Percentiles rank a stretch among this genome's conserved stretches.
Conservation (phyloP, 2,888 invertebrate genomes). For the Lasioglossum lativentre region DNA sequence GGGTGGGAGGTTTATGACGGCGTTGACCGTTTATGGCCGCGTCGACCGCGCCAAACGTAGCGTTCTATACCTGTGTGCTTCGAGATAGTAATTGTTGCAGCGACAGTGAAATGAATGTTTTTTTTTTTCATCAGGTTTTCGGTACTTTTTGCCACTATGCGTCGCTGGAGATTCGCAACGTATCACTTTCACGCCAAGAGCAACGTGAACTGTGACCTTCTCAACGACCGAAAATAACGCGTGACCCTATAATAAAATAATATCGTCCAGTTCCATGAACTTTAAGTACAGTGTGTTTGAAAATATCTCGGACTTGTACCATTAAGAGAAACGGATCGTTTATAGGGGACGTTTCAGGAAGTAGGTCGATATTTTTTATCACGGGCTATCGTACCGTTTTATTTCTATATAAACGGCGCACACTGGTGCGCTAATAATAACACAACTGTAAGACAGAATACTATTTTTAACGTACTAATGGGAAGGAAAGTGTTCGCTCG, state of each 20-base stretch:
- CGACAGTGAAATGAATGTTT: no score
- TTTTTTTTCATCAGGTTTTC: background rate
- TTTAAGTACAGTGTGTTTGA: background rate
- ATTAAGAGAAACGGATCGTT: slow-evolving; percentile 5
- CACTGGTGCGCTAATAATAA: slow-evolving; percentile 22
- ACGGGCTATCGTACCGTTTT: slow-evolving; percentile 2
- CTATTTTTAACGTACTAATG: slow-evolving; percentile 18
- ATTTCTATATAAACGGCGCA: slow-evolving; percentile 19
- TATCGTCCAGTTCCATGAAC: background rate
- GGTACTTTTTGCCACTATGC: background rate
- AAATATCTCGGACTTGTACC: background rate
- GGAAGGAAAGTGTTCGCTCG: slow-evolving; percentile 33
- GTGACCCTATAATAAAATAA: background rate
- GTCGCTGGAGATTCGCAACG: background rate
- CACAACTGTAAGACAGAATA: slow-evolving; percentile 11
- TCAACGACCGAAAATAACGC: background rate
- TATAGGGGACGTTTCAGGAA: background rate
- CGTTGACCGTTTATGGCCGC: no score
- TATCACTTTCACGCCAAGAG: slow-evolving; percentile 11
- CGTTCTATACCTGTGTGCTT: no score
- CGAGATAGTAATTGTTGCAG: no score
- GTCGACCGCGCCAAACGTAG: no score
- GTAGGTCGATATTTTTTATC: slow-evolving; percentile 25
- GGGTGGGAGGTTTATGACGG: no score
- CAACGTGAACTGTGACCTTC: slow-evolving; percentile 12